These are phyloP conservation scores for Notodromas monacha DNA, from an alignment of 2,888 invertebrate genomes.

Conservation along the genomic window DNA sequence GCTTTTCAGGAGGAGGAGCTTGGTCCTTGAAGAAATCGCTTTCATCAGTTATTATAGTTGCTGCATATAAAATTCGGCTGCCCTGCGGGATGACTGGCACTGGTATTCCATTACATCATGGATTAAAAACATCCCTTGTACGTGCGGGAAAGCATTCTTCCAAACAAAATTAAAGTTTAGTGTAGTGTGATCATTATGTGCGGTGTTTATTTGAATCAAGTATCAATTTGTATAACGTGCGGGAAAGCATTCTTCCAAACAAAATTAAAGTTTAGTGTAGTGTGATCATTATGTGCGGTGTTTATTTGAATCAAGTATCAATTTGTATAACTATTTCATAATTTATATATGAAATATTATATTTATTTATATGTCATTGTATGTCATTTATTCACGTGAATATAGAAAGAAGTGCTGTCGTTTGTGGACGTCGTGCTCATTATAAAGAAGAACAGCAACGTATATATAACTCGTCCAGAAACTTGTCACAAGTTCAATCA, in stretches of 20 bases:
- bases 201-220: constrained; percentile 4
- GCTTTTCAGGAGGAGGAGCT: constrained; percentile 4
- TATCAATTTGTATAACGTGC: constrained; percentile 4
- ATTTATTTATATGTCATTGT: constrained; percentile 4
- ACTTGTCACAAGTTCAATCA: constrained; percentile 4
- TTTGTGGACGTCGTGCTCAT: constrained; percentile 4
- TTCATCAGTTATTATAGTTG: constrained; percentile 4
- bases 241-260: constrained; percentile 4
- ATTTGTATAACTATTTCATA: constrained; percentile 4
- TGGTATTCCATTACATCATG: constrained; percentile 4
- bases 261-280: constrained; percentile 4
- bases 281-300: constrained; percentile 4
- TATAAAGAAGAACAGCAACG: constrained; percentile 4
- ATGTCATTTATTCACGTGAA: constrained; percentile 4
- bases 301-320: constrained; percentile 4
- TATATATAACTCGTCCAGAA: constrained; percentile 4
- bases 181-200: constrained; percentile 4
- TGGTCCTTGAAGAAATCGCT: constrained; percentile 4
- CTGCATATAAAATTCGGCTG: constrained; percentile 4
- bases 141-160: constrained; percentile 4
- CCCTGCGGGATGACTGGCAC: constrained; percentile 4
- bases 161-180: constrained; percentile 4
- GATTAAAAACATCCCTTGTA: constrained; percentile 4
- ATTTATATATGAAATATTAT: constrained; percentile 4
- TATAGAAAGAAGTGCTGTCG: constrained; percentile 4